These are phyloP conservation scores for Colius striatus DNA, from an alignment of 2,113 vertebrate species.

Conservation along the genomic window DNA sequence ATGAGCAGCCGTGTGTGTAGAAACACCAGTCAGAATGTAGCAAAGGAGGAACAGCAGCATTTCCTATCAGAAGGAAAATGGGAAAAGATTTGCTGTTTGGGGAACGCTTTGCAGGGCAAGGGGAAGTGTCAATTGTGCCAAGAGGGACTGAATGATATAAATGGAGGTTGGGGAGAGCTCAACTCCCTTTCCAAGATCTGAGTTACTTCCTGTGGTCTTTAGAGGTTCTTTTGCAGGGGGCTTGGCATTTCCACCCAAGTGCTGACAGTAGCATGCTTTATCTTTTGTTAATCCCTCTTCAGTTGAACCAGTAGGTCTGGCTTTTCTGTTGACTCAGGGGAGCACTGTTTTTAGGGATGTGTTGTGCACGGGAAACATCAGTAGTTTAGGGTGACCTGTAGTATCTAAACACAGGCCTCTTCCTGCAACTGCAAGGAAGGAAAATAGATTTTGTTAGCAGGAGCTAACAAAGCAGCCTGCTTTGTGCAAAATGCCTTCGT, in stretches of 20 bases:
- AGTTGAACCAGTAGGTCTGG: not conserved
- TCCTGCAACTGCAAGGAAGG: not conserved
- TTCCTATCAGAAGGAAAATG: not conserved
- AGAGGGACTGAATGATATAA: not conserved
- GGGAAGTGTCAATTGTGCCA: rapidly evolving
- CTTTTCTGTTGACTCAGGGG: not conserved
- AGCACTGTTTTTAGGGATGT: not conserved
- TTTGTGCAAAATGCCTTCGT: not conserved
- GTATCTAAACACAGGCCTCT: not conserved
- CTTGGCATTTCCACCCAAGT: not conserved
- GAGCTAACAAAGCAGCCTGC: not conserved
- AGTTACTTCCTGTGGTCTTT: not conserved
- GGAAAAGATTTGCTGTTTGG: not conserved
- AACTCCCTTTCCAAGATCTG: not conserved
- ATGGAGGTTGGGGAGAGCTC: not conserved
- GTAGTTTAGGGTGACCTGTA: not conserved
- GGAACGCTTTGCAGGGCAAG: not conserved
- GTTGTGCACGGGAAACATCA: not conserved
- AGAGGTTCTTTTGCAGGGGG: not conserved
- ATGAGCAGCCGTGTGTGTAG: not conserved
- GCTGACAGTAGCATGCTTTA: not conserved
- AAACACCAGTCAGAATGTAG: rapidly evolving
- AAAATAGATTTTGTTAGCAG: not conserved
- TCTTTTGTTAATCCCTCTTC: not conserved
- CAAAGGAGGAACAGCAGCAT: not conserved